Evolutionary conservation across 2,113 vertebrate genomes (phyloP).

Genomic region (Hippocampus comes): DNA sequence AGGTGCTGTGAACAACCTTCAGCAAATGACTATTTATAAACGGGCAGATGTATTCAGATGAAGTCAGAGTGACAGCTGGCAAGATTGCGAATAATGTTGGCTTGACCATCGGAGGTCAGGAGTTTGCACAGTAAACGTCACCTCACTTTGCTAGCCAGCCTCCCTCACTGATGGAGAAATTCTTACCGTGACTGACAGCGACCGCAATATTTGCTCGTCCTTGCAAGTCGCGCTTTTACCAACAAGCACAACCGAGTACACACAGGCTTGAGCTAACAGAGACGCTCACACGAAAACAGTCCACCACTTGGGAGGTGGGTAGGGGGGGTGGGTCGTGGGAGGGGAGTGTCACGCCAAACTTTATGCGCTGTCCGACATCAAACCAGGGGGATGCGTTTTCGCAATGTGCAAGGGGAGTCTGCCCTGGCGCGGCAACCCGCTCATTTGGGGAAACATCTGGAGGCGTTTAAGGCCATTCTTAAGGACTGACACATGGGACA

Average conservation of each 20-base stretch:
- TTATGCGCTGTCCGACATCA: constrained; percentile 52
- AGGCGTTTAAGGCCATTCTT: constrained; percentile 59
- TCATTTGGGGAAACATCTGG: constrained; percentile 73
- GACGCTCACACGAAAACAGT: constrained; percentile 29
- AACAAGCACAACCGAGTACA: constrained; percentile 41
- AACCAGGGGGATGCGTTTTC: constrained; percentile 47
- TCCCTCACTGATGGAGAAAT: constrained; percentile 11
- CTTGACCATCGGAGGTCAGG: background rate
- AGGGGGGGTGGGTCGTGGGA: too few species aligned
- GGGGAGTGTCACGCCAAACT: constrained; percentile 29
- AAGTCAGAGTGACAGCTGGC: constrained; percentile 7
- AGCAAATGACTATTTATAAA: background rate
- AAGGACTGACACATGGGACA: constrained; percentile 57
- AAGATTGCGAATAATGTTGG: background rate
- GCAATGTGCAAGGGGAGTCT: constrained; percentile 54
- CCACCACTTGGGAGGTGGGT: constrained; percentile 33
- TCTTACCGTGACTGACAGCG: constrained; percentile 40
- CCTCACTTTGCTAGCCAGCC: constrained; percentile 22
- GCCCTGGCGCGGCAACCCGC: constrained; percentile 51
- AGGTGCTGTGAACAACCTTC: background rate
- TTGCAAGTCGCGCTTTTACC: constrained; percentile 38
- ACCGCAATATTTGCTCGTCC: constrained; percentile 51
- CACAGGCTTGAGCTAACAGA: constrained; percentile 26
- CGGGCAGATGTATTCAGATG: background rate
- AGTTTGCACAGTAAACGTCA: constrained; percentile 12